Evolutionary conservation across 1,140 invertebrate genomes (phyloP).

Genomic region (Aporrectodea caliginosa): DNA sequence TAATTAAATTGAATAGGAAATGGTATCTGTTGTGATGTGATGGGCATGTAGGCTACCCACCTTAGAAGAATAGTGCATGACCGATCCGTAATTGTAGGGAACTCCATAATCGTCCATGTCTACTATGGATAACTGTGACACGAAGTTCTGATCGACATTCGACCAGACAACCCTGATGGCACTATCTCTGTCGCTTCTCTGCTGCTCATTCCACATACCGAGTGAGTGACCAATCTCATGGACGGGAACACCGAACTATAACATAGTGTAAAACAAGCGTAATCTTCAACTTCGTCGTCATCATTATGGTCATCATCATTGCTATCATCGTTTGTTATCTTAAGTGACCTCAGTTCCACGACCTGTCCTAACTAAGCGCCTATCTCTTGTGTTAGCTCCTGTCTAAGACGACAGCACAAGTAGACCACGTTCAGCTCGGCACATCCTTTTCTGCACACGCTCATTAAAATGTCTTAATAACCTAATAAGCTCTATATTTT

Average conservation of each 20-base stretch:
- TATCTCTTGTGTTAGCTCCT: no score
- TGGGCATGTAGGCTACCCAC: conserved; percentile 19
- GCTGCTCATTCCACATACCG: conserved; percentile 55
- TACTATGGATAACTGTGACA: neutral
- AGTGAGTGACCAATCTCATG: conserved; percentile 54
- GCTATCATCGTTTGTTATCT: no score
- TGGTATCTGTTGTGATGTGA: neutral
- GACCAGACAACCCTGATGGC: conserved; percentile 34
- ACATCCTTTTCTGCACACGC: no score
- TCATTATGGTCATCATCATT: no score
- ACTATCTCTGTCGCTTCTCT: conserved; percentile 47
- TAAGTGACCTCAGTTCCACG: no score
- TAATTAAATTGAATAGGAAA: neutral
- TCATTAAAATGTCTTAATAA: no score
- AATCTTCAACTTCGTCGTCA: no score
- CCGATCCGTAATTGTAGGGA: conserved; percentile 47
- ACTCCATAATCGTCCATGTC: neutral
- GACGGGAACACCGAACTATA: conserved; percentile 46
- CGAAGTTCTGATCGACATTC: neutral
- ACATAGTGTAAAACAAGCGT: neutral
- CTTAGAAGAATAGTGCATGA: conserved; percentile 49
- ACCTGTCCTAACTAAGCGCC: no score
- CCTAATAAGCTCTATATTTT: no score
- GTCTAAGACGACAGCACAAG: no score
- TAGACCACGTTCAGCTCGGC: no score